These are phyloP conservation scores for Bilobella aurantiaca DNA, from an alignment of 1,140 invertebrate species.

Conservation along the genomic window DNA sequence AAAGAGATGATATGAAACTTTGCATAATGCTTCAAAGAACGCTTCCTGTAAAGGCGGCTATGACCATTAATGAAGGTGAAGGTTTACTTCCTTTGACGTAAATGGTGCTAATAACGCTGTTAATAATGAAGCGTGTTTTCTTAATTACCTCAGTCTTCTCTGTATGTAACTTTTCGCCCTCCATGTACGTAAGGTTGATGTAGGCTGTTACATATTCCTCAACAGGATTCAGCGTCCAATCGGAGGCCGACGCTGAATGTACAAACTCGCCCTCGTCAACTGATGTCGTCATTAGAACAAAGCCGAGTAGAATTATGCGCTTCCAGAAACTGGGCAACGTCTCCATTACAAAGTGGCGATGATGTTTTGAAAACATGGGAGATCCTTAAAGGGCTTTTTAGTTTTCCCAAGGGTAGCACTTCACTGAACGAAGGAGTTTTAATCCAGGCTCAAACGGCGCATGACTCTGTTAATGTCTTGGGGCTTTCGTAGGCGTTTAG, in stretches of 20 bases:
- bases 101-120: too few species aligned
- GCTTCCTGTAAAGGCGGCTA: too few species aligned
- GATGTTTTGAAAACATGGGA: conserved; percentile 1
- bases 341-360: neutral
- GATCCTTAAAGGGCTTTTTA: neutral
- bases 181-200: conserved; percentile 41
- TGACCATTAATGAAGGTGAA: neutral
- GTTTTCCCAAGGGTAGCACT: too few species aligned
- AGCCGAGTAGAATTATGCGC: neutral
- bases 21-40: too few species aligned
- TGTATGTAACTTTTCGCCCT: conserved; percentile 32
- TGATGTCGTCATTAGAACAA: neutral
- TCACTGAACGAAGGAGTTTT: too few species aligned
- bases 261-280: conserved; percentile 8
- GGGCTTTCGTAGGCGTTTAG: too few species aligned
- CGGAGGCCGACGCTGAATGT: conserved; percentile 17
- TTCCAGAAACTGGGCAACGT: neutral
- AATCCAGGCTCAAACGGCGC: too few species aligned
- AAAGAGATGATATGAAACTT: too few species aligned
- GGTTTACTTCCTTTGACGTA: neutral
- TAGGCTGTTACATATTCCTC: conserved; percentile 39
- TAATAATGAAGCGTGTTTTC: too few species aligned
- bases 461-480: too few species aligned
- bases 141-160: conserved; percentile 23
- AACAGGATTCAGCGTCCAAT: conserved; percentile 18